phyloP scores from a whole-genome alignment of 1,140 invertebrate species.

The Eurosta solidaginis region DNA sequence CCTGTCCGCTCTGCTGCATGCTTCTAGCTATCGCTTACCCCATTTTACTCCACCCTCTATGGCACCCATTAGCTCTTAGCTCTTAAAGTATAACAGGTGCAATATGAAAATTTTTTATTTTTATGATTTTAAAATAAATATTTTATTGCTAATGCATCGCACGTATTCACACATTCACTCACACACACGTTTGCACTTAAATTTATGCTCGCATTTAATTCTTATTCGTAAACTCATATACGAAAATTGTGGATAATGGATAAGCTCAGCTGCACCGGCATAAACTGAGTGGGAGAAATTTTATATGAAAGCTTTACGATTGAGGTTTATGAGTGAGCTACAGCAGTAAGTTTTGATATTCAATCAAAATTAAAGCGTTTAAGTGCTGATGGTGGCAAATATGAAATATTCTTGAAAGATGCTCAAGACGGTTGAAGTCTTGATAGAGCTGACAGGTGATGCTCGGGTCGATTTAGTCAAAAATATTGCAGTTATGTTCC shows the following conservation, averaged over 20 bases:
- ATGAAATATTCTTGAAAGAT: too few relatives aligned
- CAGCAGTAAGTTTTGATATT: neutral
- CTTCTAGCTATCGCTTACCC: too few relatives aligned
- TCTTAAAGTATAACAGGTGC: slow-evolving; percentile 12
- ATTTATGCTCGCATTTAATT: neutral
- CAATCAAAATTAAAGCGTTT: neutral
- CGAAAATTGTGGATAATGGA: neutral
- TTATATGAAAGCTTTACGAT: neutral
- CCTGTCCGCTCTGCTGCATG: too few relatives aligned
- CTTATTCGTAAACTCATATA: slow-evolving; percentile 20
- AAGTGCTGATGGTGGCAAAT: too few relatives aligned
- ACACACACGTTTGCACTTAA: neutral
- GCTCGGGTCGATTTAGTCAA: too few relatives aligned
- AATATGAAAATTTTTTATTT: neutral
- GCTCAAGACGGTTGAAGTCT: too few relatives aligned
- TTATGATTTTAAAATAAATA: slow-evolving; percentile 24
- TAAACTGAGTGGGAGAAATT: neutral
- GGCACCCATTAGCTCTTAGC: neutral
- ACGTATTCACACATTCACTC: neutral
- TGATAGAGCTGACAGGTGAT: too few relatives aligned
- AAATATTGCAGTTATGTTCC: too few relatives aligned
- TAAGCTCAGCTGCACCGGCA: neutral
- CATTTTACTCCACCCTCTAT: too few relatives aligned
- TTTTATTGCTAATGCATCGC: slow-evolving; percentile 26
- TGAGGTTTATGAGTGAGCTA: too few relatives aligned